phyloP scores from a whole-genome alignment of 2,888 invertebrate species.

The Pyrgus malvae region DNA sequence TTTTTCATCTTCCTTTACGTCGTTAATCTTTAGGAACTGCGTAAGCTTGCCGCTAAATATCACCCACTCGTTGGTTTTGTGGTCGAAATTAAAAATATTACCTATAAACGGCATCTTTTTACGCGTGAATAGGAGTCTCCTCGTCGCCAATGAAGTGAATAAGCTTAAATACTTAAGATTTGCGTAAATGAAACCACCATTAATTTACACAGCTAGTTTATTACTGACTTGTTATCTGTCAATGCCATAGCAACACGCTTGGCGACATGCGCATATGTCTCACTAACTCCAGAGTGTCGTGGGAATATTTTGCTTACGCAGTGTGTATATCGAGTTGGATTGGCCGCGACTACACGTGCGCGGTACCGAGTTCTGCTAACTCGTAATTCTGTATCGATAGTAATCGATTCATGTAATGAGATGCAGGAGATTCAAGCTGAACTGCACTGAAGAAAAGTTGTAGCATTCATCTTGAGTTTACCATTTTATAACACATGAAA shows the following conservation, averaged over 20 bases:
- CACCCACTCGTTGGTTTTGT: neutral
- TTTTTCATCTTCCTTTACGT: neutral
- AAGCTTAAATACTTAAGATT: too few species aligned
- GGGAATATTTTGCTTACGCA: conserved; percentile 41
- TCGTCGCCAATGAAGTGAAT: too few species aligned
- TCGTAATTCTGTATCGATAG: conserved; percentile 6
- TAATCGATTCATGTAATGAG: too few species aligned
- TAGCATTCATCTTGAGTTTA: conserved; percentile 22
- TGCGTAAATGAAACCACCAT: too few species aligned
- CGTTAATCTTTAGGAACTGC: neutral
- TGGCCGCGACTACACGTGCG: conserved; percentile 29
- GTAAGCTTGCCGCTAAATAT: neutral
- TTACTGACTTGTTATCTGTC: too few species aligned
- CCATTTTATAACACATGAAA: conserved; percentile 20
- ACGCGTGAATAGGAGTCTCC: too few species aligned
- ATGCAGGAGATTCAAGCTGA: too few species aligned
- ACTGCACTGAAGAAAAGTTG: too few species aligned
- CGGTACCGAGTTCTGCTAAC: conserved; percentile 2
- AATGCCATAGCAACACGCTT: conserved; percentile 29
- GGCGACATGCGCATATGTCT: conserved; percentile 12
- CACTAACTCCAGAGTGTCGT: conserved; percentile 43
- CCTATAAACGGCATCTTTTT: neutral
- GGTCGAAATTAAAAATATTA: neutral
- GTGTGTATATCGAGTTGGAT: conserved; percentile 18
- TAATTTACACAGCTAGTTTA: too few species aligned